Conservation (phyloP, 2,113 vertebrate species). For the cat (Felis catus) region F.catus_Fca126_mat1.0 CM031420.1:59160501-59161000, state of each 20-base stretch:
- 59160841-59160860: background rate
- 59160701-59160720: background rate
- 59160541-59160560: background rate
- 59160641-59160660: background rate
- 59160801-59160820: background rate
- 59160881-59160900: background rate
- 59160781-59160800: background rate
- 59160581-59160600: background rate
- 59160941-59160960: background rate
- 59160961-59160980: background rate
- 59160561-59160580: background rate
- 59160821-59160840: background rate
- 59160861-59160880: background rate
- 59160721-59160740: background rate
- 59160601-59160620: background rate
- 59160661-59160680: background rate
- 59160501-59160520: background rate
- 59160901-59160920: background rate
- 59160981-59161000: background rate
- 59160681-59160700: background rate
- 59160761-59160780: background rate
- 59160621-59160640: background rate
- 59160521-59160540: background rate
- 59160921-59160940: background rate
- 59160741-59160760: background rate